Conservation (phyloP, 2,113 vertebrate genomes). For the Irena cyanogastra region DNA sequence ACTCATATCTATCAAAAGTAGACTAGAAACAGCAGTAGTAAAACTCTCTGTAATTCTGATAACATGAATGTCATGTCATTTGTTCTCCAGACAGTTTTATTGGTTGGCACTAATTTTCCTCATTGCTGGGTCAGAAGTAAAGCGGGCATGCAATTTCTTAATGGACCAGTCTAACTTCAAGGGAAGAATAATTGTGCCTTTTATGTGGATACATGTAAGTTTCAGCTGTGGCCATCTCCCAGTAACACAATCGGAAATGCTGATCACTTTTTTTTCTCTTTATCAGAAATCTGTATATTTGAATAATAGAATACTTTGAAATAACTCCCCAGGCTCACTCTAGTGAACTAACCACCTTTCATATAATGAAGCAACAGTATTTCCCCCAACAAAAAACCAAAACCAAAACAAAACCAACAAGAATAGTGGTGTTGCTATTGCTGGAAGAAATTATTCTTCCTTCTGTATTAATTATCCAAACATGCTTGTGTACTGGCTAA, state of each 20-base stretch:
- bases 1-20: background rate
- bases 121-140: background rate
- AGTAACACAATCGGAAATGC: background rate
- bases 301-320: background rate
- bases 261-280: background rate
- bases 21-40: background rate
- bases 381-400: background rate
- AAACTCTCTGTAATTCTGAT: background rate
- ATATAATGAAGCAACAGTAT: background rate
- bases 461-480: background rate
- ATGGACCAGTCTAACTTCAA: background rate
- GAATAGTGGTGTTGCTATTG: background rate
- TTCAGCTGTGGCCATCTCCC: background rate
- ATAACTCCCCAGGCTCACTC: background rate
- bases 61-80: background rate
- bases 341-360: background rate
- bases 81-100: background rate
- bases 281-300: background rate
- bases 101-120: background rate
- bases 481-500: rapidly evolving
- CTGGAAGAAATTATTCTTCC: background rate
- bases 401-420: rapidly evolving
- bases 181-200: background rate
- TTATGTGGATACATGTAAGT: background rate
- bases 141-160: background rate